A percentile compares a stretch with the other conserved stretches of the same genome.
These are phyloP conservation scores for Cyaniris semiargus DNA, from an alignment of 2,888 invertebrate species.

Conservation along the genomic window DNA sequence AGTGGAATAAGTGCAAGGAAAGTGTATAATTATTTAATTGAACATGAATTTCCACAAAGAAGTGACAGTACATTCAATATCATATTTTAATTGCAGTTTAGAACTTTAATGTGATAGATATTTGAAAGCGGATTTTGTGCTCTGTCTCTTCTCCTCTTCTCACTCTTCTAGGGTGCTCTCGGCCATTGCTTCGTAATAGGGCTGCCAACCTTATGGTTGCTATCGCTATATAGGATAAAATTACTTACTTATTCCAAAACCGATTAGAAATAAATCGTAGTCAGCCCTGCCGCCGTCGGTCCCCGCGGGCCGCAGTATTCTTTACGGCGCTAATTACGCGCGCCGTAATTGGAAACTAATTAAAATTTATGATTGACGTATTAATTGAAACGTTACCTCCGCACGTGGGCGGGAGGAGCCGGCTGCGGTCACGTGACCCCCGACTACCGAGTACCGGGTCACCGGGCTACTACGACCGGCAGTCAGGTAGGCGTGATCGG, in stretches of 20 bases:
- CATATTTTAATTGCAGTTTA: background rate
- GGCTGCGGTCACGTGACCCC: background rate
- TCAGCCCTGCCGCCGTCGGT: background rate
- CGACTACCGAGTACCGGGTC: background rate
- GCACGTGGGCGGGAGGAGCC: background rate
- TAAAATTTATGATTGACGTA: slow-evolving; percentile 16
- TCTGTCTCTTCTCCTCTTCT: no score
- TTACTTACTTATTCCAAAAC: no score
- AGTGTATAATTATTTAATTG: no score
- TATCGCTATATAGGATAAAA: no score
- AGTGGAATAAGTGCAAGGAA: no score
- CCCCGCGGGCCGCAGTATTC: background rate
- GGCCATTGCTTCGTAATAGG: no score
- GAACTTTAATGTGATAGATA: background rate
- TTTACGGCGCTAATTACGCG: slow-evolving; percentile 8
- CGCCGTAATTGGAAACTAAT: slow-evolving; percentile 18
- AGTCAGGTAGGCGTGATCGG: background rate
- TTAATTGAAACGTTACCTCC: slow-evolving; percentile 7
- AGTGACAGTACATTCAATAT: no score
- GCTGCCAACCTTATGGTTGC: no score
- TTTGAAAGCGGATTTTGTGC: no score
- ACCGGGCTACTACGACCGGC: background rate
- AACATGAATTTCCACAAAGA: no score
- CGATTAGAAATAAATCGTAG: no score
- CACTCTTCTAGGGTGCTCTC: no score